phyloP scores from a whole-genome alignment of 2,888 invertebrate genomes.

The Cetonia aurata region DNA sequence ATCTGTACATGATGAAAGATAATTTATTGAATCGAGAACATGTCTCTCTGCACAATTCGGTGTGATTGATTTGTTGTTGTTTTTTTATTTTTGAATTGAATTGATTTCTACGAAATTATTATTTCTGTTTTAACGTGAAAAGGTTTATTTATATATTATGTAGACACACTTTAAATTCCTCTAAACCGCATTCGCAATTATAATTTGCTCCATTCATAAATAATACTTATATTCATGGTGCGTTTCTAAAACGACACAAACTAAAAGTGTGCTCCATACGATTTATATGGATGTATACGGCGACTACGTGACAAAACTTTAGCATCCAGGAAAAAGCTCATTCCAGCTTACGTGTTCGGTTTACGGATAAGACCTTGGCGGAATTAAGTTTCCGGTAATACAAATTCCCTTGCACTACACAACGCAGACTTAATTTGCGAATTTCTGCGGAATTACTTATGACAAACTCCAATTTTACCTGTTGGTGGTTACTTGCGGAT shows the following conservation, averaged over 20 bases:
- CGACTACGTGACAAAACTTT: conserved; percentile 12
- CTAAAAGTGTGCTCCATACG: not conserved
- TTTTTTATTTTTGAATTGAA: too few species aligned
- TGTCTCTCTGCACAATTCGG: too few species aligned
- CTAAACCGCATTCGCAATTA: not conserved
- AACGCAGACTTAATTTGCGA: conserved; percentile 2
- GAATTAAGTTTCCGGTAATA: conserved; percentile 1
- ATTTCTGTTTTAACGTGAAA: too few species aligned
- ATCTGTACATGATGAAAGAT: too few species aligned
- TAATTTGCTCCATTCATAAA: not conserved
- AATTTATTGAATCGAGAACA: too few species aligned
- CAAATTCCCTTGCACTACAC: conserved; percentile 7
- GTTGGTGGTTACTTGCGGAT: not conserved
- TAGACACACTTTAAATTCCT: too few species aligned
- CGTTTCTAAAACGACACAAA: not conserved
- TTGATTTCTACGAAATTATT: too few species aligned
- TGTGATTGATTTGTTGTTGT: too few species aligned
- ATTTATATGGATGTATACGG: not conserved
- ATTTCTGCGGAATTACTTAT: not conserved
- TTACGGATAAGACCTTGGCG: not conserved
- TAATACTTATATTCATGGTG: too few species aligned
- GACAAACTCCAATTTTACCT: not conserved
- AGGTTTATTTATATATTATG: too few species aligned
- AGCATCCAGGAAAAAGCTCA: conserved; percentile 1
- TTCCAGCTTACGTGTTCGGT: conserved; percentile 6